Conservation (phyloP, 1,140 invertebrate species). For the Drosophila mauritiana region DNA sequence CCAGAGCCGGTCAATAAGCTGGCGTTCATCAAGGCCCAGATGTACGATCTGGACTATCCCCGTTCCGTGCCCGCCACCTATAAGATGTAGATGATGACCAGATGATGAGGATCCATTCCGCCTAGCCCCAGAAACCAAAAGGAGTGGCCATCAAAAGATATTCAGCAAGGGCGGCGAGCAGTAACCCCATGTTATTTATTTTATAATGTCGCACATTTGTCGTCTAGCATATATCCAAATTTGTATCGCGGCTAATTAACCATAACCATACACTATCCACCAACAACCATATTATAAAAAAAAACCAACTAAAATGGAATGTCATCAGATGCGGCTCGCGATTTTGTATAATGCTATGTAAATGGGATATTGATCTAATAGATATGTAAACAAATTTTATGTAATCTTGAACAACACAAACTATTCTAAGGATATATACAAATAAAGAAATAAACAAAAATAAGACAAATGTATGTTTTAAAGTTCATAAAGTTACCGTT, state of each 20-base stretch:
- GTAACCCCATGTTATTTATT: constrained; percentile 74
- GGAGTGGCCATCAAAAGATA: constrained; percentile 39
- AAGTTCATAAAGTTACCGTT: no score
- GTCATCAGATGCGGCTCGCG: constrained; percentile 18
- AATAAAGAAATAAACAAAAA: constrained; percentile 20
- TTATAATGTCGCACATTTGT: constrained; percentile 63
- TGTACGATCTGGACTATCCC: constrained; percentile 91
- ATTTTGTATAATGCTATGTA: constrained; percentile 63
- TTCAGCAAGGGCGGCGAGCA: constrained; percentile 41
- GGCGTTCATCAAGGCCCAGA: constrained; percentile 91
- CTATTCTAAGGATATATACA: constrained; percentile 48
- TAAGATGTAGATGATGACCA: constrained; percentile 45
- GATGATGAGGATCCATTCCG: constrained; percentile 46
- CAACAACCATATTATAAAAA: constrained; percentile 15
- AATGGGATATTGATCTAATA: constrained; percentile 76
- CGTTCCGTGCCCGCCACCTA: constrained; percentile 87
- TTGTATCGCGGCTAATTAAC: constrained; percentile 26
- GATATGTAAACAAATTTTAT: constrained; percentile 69
- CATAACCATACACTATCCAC: constrained; percentile 11
- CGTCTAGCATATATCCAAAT: constrained; percentile 39
- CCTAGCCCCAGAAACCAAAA: constrained; percentile 10
- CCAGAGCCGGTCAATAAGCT: constrained; percentile 91
- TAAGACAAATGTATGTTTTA: not conserved
- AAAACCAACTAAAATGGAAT: constrained; percentile 7
- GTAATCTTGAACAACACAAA: constrained; percentile 66